Conservation (phyloP, 2,113 vertebrate species). For the Cynopterus brachyotis region DNA sequence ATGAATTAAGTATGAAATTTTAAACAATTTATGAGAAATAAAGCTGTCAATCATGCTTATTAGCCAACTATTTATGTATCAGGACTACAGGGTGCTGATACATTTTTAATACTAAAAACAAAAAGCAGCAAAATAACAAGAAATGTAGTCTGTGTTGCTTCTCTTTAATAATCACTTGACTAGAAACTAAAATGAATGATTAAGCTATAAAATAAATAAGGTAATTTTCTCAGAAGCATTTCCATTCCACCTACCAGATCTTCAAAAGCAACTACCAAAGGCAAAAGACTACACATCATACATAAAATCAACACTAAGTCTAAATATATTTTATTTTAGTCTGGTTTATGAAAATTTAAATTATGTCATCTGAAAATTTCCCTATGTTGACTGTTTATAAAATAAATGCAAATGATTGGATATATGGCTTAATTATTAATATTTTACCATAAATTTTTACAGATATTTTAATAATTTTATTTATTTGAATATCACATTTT, state of each 20-base stretch:
- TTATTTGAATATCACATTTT: constrained; percentile 20
- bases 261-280: neutral
- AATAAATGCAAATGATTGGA: neutral
- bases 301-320: neutral
- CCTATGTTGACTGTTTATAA: neutral
- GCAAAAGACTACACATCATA: neutral
- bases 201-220: neutral
- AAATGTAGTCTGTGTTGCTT: neutral
- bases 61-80: neutral
- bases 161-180: constrained; percentile 26
- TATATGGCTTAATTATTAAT: neutral
- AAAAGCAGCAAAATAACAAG: neutral
- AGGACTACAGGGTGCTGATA: neutral
- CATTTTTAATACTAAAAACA: neutral
- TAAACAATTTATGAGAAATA: constrained; percentile 17
- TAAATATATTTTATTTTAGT: neutral
- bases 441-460: neutral
- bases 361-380: neutral
- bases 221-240: neutral
- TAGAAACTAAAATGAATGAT: neutral
- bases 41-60: neutral
- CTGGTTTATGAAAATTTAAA: neutral
- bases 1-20: neutral
- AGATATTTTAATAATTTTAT: neutral
- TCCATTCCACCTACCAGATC: neutral